phyloP scores from a whole-genome alignment of 2,888 invertebrate genomes.

The Lysandra coridon region DNA sequence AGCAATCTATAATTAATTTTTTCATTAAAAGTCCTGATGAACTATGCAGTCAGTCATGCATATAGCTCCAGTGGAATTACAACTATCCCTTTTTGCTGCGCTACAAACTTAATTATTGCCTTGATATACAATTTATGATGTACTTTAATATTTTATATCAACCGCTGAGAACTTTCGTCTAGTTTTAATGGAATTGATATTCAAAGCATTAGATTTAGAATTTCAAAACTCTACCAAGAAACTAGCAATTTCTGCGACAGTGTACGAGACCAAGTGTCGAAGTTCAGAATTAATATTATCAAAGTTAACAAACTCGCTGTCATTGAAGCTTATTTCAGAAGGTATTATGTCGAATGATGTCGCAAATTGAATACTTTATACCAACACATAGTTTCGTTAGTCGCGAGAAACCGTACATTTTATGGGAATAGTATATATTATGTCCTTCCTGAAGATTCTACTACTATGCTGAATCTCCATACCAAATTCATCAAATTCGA shows the following conservation, averaged over 20 bases:
- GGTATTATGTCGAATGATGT: neutral
- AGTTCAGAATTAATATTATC: constrained; percentile 25
- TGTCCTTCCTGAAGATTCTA: no score
- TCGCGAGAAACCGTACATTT: neutral
- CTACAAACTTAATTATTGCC: neutral
- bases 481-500: no score
- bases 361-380: neutral
- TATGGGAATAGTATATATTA: no score
- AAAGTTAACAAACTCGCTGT: constrained; percentile 16
- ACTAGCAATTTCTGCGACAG: neutral
- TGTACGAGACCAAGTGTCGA: constrained; percentile 12
- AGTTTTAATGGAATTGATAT: constrained; percentile 1
- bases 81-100: neutral
- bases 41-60: no score
- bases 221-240: neutral
- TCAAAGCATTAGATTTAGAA: neutral
- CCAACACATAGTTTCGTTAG: no score
- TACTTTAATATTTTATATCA: neutral
- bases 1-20: no score
- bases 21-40: no score
- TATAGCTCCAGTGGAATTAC: no score
- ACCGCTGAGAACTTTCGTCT: neutral
- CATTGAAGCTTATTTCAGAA: constrained; percentile 15
- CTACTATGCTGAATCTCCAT: no score
- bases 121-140: neutral